Evolutionary conservation across 2,888 invertebrate genomes (phyloP), one percentile per base, ranked within the genome.

Genomic region (Calliscelio sp.): DNA sequence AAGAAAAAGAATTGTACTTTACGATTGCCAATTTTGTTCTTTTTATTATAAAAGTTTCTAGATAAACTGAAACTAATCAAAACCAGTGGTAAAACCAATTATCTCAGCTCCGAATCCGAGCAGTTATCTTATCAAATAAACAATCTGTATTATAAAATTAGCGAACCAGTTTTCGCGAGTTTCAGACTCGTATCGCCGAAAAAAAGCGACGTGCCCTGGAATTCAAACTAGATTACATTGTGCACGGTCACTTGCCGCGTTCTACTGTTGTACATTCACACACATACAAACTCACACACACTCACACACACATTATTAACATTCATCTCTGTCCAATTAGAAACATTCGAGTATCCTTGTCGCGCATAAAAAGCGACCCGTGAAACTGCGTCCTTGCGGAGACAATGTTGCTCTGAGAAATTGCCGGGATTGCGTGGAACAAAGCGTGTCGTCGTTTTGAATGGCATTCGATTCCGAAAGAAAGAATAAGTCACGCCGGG

Each of bases 171-270:
- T 61, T 61, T 18, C 59, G 25, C 71, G 49, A 59, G 59, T 41
- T 38, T 41, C n/a, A 35, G 38, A 59, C 59, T 35, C 59, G 59
- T 24, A 7, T n/a, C n/a, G 51, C 28, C 70, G 73, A 68, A 71
- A 79, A 71, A 65, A 70, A 35, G 44, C 32, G 32, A 41, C 70
- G 59, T 71, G 70, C 63, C 55, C 79, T 71, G 79, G 79, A 79
- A 79, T 79, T 71, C 70, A 14, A 63, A 70, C 79, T 7, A 79
- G 63, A 79, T 79, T 71, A 25, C 70, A 79, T 63, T 71, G 55
- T 55, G 44, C 70, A 16, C 61, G 78, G 57, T 53, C 51, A 70
- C 70, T 61, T 24, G 51, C 38, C 63, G 53, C 28, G 63, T 53
- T 10, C 24, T 49, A 16, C n/a, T n/a, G n/a, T n/a, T n/a, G n/a